Evolutionary conservation across 2,113 vertebrate genomes (phyloP).

Genomic region (Marmota monax): DNA sequence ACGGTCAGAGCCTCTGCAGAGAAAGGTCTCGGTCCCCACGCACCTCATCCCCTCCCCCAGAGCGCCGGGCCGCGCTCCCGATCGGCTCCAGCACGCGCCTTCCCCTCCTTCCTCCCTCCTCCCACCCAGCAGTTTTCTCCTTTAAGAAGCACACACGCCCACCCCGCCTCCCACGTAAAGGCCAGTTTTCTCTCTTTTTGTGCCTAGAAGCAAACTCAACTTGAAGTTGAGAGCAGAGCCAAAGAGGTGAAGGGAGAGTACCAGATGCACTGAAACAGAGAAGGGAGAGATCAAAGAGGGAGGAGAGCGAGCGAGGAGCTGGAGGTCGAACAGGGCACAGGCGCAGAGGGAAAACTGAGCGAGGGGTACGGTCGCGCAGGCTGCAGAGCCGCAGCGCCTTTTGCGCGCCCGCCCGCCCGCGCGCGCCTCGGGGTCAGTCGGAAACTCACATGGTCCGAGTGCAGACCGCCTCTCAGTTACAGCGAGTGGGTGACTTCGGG

Average conservation of each 20-base stretch:
- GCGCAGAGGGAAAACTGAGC: background rate
- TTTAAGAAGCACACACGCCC: background rate
- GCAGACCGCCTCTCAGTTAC: slow-evolving; percentile 82
- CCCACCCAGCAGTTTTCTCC: background rate
- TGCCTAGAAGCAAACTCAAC: slow-evolving; percentile 48
- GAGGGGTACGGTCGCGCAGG: background rate
- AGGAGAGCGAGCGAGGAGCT: background rate
- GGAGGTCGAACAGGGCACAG: slow-evolving; percentile 59
- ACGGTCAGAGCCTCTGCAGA: accelerated
- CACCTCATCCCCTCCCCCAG: background rate
- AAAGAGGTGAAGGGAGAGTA: background rate
- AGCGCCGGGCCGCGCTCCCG: accelerated
- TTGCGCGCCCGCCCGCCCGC: slow-evolving; percentile 65
- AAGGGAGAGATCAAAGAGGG: background rate
- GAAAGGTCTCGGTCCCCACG: accelerated
- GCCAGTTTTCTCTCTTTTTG: background rate
- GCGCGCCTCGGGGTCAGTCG: slow-evolving; percentile 78
- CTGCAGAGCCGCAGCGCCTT: slow-evolving; percentile 41
- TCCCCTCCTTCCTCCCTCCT: background rate
- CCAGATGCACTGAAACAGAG: background rate
- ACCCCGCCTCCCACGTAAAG: slow-evolving; percentile 57
- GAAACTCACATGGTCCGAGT: slow-evolving; percentile 88
- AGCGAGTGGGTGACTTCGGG: slow-evolving; percentile 81
- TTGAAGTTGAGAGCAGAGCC: slow-evolving; percentile 53
- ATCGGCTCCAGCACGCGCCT: background rate